Evolutionary conservation across 1,140 invertebrate species (phyloP).

Genomic region (Penaeus chinensis): DNA sequence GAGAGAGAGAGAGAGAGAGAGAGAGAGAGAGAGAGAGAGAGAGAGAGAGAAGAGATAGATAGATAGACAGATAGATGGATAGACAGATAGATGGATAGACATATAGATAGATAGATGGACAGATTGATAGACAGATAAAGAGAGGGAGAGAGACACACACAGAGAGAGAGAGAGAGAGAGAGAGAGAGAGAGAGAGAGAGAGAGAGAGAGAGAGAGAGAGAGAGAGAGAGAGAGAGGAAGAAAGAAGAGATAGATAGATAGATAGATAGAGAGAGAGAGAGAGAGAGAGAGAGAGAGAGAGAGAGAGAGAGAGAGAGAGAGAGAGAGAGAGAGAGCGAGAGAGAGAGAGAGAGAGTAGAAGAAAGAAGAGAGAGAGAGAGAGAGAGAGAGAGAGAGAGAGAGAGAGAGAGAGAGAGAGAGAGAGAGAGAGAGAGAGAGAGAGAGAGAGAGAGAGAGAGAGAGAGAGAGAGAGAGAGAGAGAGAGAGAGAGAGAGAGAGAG

Average conservation of each 20-base stretch:
- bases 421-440: not conserved
- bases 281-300: conserved; percentile 20
- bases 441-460: no score
- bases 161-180: no score
- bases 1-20: no score
- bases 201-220: no score
- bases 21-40: no score
- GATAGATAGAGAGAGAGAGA: not conserved
- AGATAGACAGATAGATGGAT: not conserved
- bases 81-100: no score
- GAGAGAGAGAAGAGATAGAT: not conserved
- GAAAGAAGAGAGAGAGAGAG: conserved; percentile 38
- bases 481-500: no score
- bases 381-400: conserved; percentile 38
- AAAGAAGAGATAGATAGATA: not conserved
- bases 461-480: no score
- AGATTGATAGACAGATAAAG: not conserved
- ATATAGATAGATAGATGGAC: no score
- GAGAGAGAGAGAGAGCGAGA: not conserved
- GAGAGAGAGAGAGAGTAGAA: not conserved
- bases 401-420: conserved; percentile 41
- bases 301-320: not conserved
- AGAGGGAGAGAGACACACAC: no score
- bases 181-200: no score
- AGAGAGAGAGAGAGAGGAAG: not conserved